Percentiles rank a stretch among this genome's conserved stretches.
Evolutionary conservation across 2,888 invertebrate species (phyloP).

Genomic region (Parascotia fuliginaria): DNA sequence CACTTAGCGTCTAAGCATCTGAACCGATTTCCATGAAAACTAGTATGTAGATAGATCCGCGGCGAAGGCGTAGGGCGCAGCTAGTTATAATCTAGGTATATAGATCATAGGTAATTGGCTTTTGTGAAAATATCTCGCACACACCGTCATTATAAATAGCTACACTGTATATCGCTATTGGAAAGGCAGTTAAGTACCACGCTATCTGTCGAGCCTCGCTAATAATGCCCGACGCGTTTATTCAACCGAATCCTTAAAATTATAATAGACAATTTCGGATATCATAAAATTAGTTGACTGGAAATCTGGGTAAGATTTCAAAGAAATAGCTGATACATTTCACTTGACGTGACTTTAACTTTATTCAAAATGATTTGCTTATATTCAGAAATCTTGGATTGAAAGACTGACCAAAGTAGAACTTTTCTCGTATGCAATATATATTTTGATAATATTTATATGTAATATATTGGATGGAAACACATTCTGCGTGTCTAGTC

Average conservation of each 20-base stretch:
- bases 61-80: no score
- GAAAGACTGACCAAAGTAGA: constrained; percentile 21
- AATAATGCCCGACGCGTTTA: constrained; percentile 11
- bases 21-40: no score
- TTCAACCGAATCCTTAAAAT: constrained; percentile 6
- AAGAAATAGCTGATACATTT: constrained; percentile 20
- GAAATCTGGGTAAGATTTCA: constrained; percentile 23
- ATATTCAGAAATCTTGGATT: constrained; percentile 4
- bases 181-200: constrained; percentile 13
- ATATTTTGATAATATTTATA: constrained; percentile 24
- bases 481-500: constrained; percentile 33
- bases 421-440: constrained; percentile 25
- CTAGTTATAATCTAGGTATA: no score
- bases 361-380: constrained; percentile 29
- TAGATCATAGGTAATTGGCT: no score
- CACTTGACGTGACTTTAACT: constrained; percentile 34
- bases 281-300: constrained; percentile 30
- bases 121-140: no score
- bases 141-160: no score
- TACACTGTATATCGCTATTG: no score
- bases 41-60: no score
- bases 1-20: no score
- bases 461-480: constrained; percentile 31
- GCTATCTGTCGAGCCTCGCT: background rate
- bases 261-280: constrained; percentile 29